A percentile compares a stretch with the other conserved stretches of the same genome.
These are phyloP conservation scores for Spodoptera picta DNA, from an alignment of 2,888 invertebrate species.

Conservation along the genomic window DNA sequence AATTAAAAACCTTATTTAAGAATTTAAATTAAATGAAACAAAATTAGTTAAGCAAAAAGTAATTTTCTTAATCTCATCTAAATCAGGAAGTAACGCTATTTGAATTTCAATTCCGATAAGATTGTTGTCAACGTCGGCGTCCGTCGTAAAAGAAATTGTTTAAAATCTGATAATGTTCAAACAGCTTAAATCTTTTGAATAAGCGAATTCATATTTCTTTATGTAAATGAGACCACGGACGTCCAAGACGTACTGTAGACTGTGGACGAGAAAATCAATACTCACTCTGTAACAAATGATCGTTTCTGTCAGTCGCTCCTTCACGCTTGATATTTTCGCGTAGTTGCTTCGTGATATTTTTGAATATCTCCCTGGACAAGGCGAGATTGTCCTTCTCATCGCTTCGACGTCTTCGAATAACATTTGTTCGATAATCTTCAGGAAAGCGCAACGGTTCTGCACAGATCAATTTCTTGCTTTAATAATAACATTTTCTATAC, in stretches of 20 bases:
- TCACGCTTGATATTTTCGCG: conserved; percentile 85
- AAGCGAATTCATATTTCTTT: conserved; percentile 42
- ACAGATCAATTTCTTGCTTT: conserved; percentile 56
- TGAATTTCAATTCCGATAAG: conserved; percentile 29
- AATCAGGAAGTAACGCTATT: conserved; percentile 24
- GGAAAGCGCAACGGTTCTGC: conserved; percentile 82
- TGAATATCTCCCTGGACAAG: conserved; percentile 86
- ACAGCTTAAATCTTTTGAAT: conserved; percentile 18
- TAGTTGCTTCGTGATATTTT: conserved; percentile 86
- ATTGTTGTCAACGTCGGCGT: conserved; percentile 11
- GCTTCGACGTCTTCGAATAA: conserved; percentile 77
- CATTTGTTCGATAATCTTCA: conserved; percentile 78
- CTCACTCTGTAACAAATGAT: conserved; percentile 83
- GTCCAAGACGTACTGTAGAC: conserved; percentile 41
- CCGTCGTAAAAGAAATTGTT: conserved; percentile 24
- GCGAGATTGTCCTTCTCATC: conserved; percentile 84
- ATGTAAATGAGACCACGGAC: conserved; percentile 32
- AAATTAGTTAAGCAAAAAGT: conserved; percentile 22
- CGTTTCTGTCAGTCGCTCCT: conserved; percentile 81
- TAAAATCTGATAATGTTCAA: conserved; percentile 30
- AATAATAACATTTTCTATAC: conserved; percentile 30
- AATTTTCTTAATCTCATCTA: conserved; percentile 22
- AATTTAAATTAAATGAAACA: conserved; percentile 5
- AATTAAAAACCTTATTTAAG: conserved; percentile 1
- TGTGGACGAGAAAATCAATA: conserved; percentile 64